Evolutionary conservation across 2,888 invertebrate species (phyloP).

Genomic region (Lissocephala sabroskyi): DNA sequence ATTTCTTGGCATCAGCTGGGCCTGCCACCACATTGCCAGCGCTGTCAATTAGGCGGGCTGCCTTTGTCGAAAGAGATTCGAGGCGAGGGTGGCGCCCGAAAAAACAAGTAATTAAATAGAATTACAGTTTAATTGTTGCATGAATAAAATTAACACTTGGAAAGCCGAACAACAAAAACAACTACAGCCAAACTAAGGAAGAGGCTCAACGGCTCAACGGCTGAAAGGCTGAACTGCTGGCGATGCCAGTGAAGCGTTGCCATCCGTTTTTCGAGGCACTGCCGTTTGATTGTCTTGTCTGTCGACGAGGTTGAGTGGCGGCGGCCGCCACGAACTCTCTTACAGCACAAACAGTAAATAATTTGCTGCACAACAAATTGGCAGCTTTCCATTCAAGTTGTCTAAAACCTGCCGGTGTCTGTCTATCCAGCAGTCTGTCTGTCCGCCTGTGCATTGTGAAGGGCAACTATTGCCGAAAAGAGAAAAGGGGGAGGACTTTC

Average conservation of each 20-base stretch:
- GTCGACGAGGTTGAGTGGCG: no score
- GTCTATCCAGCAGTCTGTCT: no score
- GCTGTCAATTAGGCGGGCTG: slow-evolving; percentile 38
- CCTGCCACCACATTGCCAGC: slow-evolving; percentile 5
- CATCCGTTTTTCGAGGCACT: no score
- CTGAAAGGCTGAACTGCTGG: not conserved
- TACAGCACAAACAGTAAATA: slow-evolving; percentile 21
- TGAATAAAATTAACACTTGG: slow-evolving; percentile 45
- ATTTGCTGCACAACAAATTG: slow-evolving; percentile 37
- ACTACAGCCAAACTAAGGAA: not conserved
- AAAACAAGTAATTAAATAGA: slow-evolving; percentile 43
- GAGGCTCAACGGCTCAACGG: not conserved
- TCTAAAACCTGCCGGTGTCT: slow-evolving; percentile 21
- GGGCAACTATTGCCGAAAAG: not conserved
- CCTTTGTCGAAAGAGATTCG: not conserved
- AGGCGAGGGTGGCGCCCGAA: no score
- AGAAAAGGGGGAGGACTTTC: no score
- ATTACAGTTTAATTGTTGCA: slow-evolving; percentile 53
- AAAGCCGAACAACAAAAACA: slow-evolving; percentile 16
- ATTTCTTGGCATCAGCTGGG: slow-evolving; percentile 2
- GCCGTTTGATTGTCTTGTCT: not conserved
- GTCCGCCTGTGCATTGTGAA: slow-evolving; percentile 9
- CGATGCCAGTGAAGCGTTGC: not conserved
- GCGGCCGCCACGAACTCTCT: not conserved
- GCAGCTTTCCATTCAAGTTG: slow-evolving; percentile 51